Evolutionary conservation across 2,888 invertebrate genomes (phyloP), one percentile per base, ranked within the genome.

Genomic region (Drosophila percnosoma): DNA sequence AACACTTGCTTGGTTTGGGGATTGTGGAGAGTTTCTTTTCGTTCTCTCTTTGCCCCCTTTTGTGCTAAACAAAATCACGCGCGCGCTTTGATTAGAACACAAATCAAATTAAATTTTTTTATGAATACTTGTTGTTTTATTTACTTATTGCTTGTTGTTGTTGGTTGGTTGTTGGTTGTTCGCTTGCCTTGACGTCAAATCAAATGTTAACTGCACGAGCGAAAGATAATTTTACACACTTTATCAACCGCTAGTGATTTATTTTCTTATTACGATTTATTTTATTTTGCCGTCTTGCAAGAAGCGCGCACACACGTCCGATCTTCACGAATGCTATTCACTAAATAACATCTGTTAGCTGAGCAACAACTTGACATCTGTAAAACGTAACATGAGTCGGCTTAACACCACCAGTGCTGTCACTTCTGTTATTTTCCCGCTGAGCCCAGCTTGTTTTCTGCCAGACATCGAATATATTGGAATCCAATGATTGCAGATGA

Each of bases 41-140:
- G 60, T 65, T 65, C 51, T 64, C 75, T 78, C 48, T 68, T 64
- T 64, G 74, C 67, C 68, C 80, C 72, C 65, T 71, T 55, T 36
- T 68, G 60, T 72, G 69, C 68, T 78, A 80, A 82, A 78, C 84
- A 82, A 80, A 73, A 72, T 84, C 74, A 86, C 86, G 77, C 74
- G 83, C 70, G 72, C 62, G 29, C 49, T 87, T 73, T 83, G 80
- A 55, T 71, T 77, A 76, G 80, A 78, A 62, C 77, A 69, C 80
- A 73, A 80, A 80, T 76, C 64, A 62, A 80, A 78, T 76, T 76
- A 59, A 68, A 64, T 48, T 49, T 52, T 51, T 42, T 36, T 55
- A n/a, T 60, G 24, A 52, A 31, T 62, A 31, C 38, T 18, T 55
- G 60, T 38, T 51, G 48, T 24, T 60, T 57, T 51, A 13, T 55